A percentile compares a stretch with the other conserved stretches of the same genome.
Evolutionary conservation across 2,113 vertebrate genomes (phyloP).

Genomic region (Channa argus): DNA sequence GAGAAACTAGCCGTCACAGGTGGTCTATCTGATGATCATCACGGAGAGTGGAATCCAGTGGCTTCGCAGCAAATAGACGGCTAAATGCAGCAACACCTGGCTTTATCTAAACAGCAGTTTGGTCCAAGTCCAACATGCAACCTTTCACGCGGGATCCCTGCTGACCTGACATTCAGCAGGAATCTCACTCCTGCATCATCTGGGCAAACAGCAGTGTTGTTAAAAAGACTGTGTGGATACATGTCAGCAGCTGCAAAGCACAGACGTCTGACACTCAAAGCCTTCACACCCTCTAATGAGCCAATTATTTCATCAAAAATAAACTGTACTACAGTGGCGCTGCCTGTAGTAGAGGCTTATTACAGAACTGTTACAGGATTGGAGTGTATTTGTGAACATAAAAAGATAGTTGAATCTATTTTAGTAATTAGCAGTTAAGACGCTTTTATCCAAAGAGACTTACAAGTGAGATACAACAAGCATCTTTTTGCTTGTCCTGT

Average conservation of each 20-base stretch:
- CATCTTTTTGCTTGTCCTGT: too few species aligned
- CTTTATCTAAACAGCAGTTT: slow-evolving; percentile 21
- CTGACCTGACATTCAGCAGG: slow-evolving; percentile 52
- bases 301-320: slow-evolving; percentile 16
- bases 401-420: too few species aligned
- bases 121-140: slow-evolving; percentile 2
- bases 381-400: not conserved
- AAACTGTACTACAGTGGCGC: not conserved
- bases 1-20: slow-evolving; percentile 30
- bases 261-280: not conserved
- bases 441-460: too few species aligned
- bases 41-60: slow-evolving; percentile 18
- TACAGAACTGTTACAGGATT: not conserved
- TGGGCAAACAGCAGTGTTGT: slow-evolving; percentile 13
- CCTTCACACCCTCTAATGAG: slow-evolving; percentile 18
- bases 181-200: slow-evolving; percentile 40
- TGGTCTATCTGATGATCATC: slow-evolving; percentile 10
- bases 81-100: slow-evolving; percentile 22
- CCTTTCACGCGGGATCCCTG: slow-evolving; percentile 39
- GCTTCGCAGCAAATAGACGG: slow-evolving; percentile 42
- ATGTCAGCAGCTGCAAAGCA: slow-evolving; percentile 37
- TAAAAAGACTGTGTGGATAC: not conserved
- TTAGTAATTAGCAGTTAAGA: too few species aligned
- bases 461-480: too few species aligned
- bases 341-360: not conserved